Base-by-base conservation (phyloP, 2,113 vertebrate species). In the Accipiter virgatus region DNA sequence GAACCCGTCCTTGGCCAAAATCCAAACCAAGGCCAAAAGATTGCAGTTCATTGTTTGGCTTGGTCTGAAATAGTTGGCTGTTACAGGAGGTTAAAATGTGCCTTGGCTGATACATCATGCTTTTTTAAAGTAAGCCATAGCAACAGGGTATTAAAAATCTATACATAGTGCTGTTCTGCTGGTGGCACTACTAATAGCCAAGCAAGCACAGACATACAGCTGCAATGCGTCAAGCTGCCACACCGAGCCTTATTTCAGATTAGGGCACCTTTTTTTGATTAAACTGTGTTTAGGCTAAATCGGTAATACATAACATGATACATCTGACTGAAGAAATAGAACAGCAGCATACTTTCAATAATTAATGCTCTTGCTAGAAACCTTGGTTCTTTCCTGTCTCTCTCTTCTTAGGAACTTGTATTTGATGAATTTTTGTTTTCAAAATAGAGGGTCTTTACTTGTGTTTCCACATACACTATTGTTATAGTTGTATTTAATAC, bases 1-100 rank as follows among this genome's bases (percentile, higher is more conserved):
- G 53, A 91, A 86, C 72, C 67, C 61, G 43, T 43, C 40, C 48
- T 89, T 56, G 59, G 75, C 80, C 52, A 79, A 74, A 77, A 81
- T 45, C 74, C 86, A 85, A 59, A 58, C 25, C 13, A 34, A 87
- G 38, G 70, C 58, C 71, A 52, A 50, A 84, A 88, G 66, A 36
- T 17, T 68, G 23, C 53, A 59, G 43, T 34, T 82, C 47, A 4
- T 26, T 75, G 32, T 78, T 79, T 87, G 61, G 9, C 32, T 94
- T 72, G 73, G 16, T 78, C 65, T 85, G 16, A 83, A 95, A 72
- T n/a, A 84, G 55, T 16, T 90, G 78, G 47, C 70, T 72, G 10
- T 14, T 79, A 23, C 22, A 45, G 50, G 66, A 96, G 68, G 55
- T 81, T 77, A 89, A 70, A 77, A 74, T 38, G 61, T 84, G 32